Base-by-base conservation (phyloP, 1,140 invertebrate genomes). In the Battus philenor region DNA sequence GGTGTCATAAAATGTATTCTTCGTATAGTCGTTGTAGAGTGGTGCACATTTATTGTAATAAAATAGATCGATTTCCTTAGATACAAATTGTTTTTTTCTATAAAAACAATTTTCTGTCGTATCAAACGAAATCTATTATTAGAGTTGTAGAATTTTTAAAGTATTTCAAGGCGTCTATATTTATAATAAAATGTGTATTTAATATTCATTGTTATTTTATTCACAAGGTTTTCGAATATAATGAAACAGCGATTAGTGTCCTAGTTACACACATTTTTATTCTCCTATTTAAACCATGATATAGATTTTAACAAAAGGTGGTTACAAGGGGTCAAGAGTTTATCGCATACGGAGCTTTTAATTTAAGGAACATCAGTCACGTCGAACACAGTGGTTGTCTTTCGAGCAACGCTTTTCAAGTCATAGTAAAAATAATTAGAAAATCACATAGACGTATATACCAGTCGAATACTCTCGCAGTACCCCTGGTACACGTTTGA, bases 331-430 rank as follows among this genome's bases (percentile, higher is more conserved):
- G 45, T 65, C 55, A 70, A 10, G 50, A 64, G 50, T 71, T 69
- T 57, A 63, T n/a, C 64, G 63, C 68, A 71, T 63, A 66, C 73
- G 55, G 56, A 76, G 66, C 73, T 75, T 12, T 64, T 58, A 68
- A 87, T 12, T 64, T 58, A 68, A 87, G 86, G 86, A 87, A 87
- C 83, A 78, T 86, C 77, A 83, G 82, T 86, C 79, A 74, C 70
- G 74, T 73, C 66, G 75, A 68, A 59, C 66, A 71, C 62, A 68
- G 61, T 56, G 57, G 59, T 68, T 62, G 60, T 68, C 58, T 68
- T 68, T 71, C 72, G 71, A 76, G 73, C 78, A 77, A 77, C 69
- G 70, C 59, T 70, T 72, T 68, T 67, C 47, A 38, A 65, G 44
- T 68, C 57, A 64, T 50, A 69, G 57, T 79, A 76, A 75, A 77